A percentile compares a stretch with the other conserved stretches of the same genome.
Evolutionary conservation across 2,888 invertebrate genomes (phyloP).

Genomic region (Hetaerina titia): DNA sequence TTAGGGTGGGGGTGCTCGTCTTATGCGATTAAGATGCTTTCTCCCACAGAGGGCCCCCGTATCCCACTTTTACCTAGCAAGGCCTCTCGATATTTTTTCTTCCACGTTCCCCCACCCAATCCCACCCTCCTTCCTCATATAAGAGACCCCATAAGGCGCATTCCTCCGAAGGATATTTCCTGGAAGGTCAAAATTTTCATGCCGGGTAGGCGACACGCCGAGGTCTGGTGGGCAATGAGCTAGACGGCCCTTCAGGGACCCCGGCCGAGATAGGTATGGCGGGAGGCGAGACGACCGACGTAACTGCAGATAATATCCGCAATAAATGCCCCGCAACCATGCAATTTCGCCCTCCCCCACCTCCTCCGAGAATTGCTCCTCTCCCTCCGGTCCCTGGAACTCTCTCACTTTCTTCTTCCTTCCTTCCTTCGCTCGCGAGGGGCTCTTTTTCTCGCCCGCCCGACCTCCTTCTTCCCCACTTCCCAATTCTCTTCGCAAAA

Average conservation of each 20-base stretch:
- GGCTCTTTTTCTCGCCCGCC: too few relatives aligned
- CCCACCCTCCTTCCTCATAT: too few relatives aligned
- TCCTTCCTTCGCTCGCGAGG: too few relatives aligned
- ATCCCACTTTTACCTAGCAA: too few relatives aligned
- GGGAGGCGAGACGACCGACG: background rate
- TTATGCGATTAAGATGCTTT: slow-evolving; percentile 17
- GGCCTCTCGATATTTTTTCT: too few relatives aligned
- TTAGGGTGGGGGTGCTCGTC: background rate
- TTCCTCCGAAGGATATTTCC: background rate
- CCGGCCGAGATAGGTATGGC: background rate
- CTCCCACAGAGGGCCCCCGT: background rate
- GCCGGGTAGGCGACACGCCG: background rate
- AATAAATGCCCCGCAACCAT: background rate
- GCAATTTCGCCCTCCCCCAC: background rate
- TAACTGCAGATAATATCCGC: background rate
- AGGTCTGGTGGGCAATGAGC: background rate
- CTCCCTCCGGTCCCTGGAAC: background rate
- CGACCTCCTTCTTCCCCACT: too few relatives aligned
- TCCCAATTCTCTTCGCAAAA: too few relatives aligned
- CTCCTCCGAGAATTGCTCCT: background rate
- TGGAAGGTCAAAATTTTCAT: background rate
- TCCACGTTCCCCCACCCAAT: too few relatives aligned
- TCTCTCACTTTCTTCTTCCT: background rate
- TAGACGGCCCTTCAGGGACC: background rate
- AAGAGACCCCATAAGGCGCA: background rate